Base-by-base conservation (phyloP, 2,113 vertebrate genomes). In the Cygnus buccinator region DNA sequence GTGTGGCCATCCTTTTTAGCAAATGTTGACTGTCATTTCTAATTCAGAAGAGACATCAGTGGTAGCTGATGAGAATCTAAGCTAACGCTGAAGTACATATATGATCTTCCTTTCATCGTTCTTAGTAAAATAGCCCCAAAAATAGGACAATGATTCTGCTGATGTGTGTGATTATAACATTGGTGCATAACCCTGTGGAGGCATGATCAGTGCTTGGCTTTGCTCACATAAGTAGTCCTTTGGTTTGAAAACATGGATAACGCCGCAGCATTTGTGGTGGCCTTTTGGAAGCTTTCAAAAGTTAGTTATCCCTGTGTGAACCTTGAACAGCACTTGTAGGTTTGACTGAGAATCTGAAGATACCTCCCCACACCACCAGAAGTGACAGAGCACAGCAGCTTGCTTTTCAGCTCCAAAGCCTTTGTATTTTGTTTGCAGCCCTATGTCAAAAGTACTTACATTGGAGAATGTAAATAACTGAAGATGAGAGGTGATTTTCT, bases 401-500 rank as follows among this genome's bases (percentile, higher is more conserved):
- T 91, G 87, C 84, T 93, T 92, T 94, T 86, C 93, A 93, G 73
- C 79, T 93, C 72, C 61, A 89, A 96, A 97, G 94, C 92, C 92
- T 94, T 75, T 78, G 94, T 94, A 83, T 86, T 90, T 96, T 90
- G 86, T 94, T 91, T 96, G 91, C 87, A 94, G 87, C 85, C 93
- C 87, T 92, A 87, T 95, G 76, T 96, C 88, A 65, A 44, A 81
- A 90, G 76, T 11, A 84, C 72, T 90, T 75, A 76, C 79, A 90
- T 88, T 94, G 61, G 59, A 88, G 92, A 95, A 95, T 90, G 86
- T 94, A 95, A 96, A 94, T 92, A 96, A 81, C 92, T 84, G 86
- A 86, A 94, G 83, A 94, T 92, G 88, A 96, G 94, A 92, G 92
- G 86, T 90, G 88, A 75, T 74, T 95, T 93, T 81, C 63, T 29